phyloP scores from a whole-genome alignment of 2,888 invertebrate genomes.

The Germaria angustata region DNA sequence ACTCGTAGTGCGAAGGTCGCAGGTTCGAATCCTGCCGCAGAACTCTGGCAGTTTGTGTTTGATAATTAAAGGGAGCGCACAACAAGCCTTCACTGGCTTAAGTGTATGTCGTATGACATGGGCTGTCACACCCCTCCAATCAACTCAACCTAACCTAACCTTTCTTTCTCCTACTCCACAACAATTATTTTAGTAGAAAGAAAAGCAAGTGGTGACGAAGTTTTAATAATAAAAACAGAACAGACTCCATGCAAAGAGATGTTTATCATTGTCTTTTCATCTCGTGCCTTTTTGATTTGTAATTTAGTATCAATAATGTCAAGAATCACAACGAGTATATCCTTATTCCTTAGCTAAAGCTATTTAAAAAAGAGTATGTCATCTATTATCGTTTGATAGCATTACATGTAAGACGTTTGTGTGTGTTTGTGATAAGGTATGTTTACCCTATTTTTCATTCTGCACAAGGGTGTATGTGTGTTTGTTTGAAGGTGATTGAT shows the following conservation, averaged over 20 bases:
- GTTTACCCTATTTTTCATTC: no score
- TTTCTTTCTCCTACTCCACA: not conserved
- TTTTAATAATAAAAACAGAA: not conserved
- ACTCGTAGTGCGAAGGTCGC: no score
- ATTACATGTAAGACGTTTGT: not conserved
- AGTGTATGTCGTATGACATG: no score
- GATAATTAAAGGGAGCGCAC: no score
- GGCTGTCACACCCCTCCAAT: no score
- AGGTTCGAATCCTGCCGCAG: no score
- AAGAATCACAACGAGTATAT: conserved; percentile 35
- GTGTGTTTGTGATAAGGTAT: not conserved
- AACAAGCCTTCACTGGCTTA: no score
- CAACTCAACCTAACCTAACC: no score
- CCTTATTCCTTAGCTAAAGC: conserved; percentile 34
- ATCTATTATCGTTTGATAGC: no score
- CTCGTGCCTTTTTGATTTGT: not conserved
- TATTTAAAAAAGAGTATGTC: conserved; percentile 25
- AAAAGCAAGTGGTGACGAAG: not conserved
- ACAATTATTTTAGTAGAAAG: not conserved
- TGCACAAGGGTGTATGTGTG: no score
- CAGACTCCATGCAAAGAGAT: not conserved
- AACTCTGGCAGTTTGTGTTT: no score
- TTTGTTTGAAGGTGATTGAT: no score
- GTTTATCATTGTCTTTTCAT: conserved; percentile 1
- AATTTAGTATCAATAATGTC: conserved; percentile 42